Evolutionary conservation across 2,888 invertebrate species (phyloP).

Genomic region (Rhopalosiphum nymphaeae): DNA sequence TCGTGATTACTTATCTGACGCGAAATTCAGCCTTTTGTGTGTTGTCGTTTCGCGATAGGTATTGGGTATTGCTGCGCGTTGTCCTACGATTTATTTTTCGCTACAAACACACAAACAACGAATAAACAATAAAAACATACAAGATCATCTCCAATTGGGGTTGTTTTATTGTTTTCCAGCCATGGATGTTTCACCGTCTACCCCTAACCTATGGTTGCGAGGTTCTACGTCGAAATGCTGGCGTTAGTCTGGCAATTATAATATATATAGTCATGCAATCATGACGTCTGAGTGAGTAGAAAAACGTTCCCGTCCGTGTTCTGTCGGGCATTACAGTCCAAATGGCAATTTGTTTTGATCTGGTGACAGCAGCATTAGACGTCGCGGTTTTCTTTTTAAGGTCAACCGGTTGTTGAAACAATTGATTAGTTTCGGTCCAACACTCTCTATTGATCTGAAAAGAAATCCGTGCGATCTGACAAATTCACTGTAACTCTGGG

Average conservation of each 20-base stretch:
- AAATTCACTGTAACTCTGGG: background rate
- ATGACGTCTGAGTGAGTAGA: slow-evolving; percentile 41
- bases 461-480: slow-evolving; percentile 2
- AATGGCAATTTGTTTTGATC: background rate
- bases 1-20: slow-evolving; percentile 64
- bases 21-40: slow-evolving; percentile 59
- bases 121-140: background rate
- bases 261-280: slow-evolving; percentile 8
- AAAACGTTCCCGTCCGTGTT: background rate
- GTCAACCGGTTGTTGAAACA: slow-evolving; percentile 57
- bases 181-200: background rate
- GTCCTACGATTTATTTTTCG: background rate
- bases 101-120: background rate
- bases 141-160: background rate
- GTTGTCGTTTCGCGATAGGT: slow-evolving; percentile 47
- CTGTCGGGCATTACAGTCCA: background rate
- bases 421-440: slow-evolving; percentile 53
- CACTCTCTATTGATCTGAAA: slow-evolving; percentile 27
- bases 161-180: background rate
- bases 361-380: background rate
- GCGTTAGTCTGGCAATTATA: background rate
- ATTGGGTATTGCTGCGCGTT: background rate
- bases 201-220: background rate
- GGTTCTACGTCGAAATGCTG: background rate
- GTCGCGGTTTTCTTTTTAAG: slow-evolving; percentile 47